Conservation (phyloP, 2,113 vertebrate species). For the Dermatemys mawii region DNA sequence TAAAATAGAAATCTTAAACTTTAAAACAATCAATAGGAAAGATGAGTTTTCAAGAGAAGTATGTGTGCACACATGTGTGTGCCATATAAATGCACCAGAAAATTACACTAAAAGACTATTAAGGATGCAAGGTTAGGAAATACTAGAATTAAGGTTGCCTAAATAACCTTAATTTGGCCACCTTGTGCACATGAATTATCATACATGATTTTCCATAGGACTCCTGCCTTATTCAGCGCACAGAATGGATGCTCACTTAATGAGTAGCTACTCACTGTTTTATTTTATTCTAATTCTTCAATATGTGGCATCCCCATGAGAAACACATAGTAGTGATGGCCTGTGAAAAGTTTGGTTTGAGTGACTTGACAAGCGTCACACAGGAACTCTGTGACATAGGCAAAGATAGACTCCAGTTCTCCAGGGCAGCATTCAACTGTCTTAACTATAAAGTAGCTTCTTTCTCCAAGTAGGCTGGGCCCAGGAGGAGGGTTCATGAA, state of each 20-base stretch:
- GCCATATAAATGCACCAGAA: neutral
- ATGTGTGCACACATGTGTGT: neutral
- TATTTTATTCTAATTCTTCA: neutral
- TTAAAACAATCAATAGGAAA: neutral
- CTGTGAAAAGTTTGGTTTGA: neutral
- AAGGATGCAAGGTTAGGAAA: rapidly evolving
- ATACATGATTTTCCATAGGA: neutral
- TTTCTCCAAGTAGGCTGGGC: no score
- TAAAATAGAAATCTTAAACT: neutral
- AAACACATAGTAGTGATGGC: neutral
- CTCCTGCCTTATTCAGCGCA: neutral
- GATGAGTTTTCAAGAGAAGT: neutral
- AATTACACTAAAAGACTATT: neutral
- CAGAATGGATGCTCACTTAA: neutral
- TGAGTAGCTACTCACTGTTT: neutral
- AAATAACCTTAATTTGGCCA: neutral
- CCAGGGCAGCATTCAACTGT: no score
- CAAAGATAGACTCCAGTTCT: no score
- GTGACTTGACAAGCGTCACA: neutral
- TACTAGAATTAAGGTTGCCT: neutral
- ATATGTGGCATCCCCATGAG: neutral
- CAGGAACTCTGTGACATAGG: no score
- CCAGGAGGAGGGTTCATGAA: no score
- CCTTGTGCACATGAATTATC: neutral
- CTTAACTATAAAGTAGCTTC: no score